Evolutionary conservation across 2,888 invertebrate genomes (phyloP), one percentile per base, ranked within the genome.

Genomic region (Caenorhabditis macrosperma): DNA sequence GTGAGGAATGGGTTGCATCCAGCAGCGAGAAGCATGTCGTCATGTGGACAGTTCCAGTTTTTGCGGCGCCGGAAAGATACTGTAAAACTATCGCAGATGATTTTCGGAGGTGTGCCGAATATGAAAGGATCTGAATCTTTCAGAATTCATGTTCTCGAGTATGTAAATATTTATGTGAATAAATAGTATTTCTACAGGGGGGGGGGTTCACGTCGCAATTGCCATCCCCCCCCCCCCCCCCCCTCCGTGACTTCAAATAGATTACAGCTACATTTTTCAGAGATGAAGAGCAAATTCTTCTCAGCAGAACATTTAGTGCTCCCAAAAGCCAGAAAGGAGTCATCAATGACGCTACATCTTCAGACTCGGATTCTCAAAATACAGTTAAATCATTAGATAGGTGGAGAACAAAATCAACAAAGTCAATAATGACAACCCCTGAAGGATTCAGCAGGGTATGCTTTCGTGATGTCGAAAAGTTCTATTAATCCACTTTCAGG

Each of bases 121-220:
- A 38, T 81, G 4, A 78, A 74, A 7, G 80, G 77, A 10, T 66
- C 67, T 2, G 87, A 84, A n/a, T 83, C 88, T 9, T 71, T 88
- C 41, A 85, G 88, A 60, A 83, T 88, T 28, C 88, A 88, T 68
- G 78, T 86, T 1, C 54, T 87, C 1, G 77, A 69, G 86, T 88
- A 72, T 52, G 68, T 60, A 24, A 6, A n/a, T n/a, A n/a, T 38
- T 24, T n/a, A 10, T 0, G n/a, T 17, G 17, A 17, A n/a, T 5
- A 2, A 44, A 12, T 44, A 63, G n/a, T n/a, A n/a, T n/a, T n/a
- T n/a, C n/a, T n/a, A n/a, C n/a, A n/a, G n/a, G n/a, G n/a, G n/a
- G n/a, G n/a, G n/a, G n/a, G n/a, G n/a, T n/a, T n/a, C n/a, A n/a
- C n/a, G n/a, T n/a, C n/a, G n/a, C n/a, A n/a, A n/a, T n/a, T n/a